Base-by-base conservation (phyloP, 1,140 invertebrate species). In the Musca domestica region DNA sequence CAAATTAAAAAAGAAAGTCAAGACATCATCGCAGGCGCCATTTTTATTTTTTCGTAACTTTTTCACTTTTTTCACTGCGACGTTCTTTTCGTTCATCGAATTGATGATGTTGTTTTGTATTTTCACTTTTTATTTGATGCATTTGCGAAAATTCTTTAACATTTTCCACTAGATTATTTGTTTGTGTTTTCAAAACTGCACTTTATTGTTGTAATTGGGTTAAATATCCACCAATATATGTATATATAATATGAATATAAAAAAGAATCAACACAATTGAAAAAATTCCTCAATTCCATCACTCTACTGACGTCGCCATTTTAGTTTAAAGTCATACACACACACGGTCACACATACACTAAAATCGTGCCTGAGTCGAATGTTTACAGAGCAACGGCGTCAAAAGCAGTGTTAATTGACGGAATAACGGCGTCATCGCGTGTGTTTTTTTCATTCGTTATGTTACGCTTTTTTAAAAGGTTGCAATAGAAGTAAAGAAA, bases 21-120 rank as follows among this genome's bases (percentile, higher is more conserved):
- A 61, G 56, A 61, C 56, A 30, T 41, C 34, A 41, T 61, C 56
- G 56, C 56, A 30, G 56, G 56, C 56, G 56, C 56, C 56, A 61
- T 61, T 61, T 61, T 61, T 61, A 61, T 61, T 61, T 61, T 61
- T 61, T 61, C 56, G 56, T 61, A 61, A 61, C 56, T 61, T 61
- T 61, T 61, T 61, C 56, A 58, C 54, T 58, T 58, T 58, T 56
- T 58, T 58, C 56, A 61, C 17, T 34, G 22, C 27, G 56, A 34
- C 27, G 56, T 61, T 56, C 25, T 61, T 61, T 61, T 41, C 34
- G 34, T 41, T 41, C 34, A 41, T 41, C 34, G 10, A 41, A 41
- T 41, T 10, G 10, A 41, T 9, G 34, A 41, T 5, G 34, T 61
- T 61, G 56, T 30, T 61, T 61, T 61, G 30, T 34, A 61, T 30